Conservation (phyloP, 1,140 invertebrate species). For the Telenomus remus region DNA sequence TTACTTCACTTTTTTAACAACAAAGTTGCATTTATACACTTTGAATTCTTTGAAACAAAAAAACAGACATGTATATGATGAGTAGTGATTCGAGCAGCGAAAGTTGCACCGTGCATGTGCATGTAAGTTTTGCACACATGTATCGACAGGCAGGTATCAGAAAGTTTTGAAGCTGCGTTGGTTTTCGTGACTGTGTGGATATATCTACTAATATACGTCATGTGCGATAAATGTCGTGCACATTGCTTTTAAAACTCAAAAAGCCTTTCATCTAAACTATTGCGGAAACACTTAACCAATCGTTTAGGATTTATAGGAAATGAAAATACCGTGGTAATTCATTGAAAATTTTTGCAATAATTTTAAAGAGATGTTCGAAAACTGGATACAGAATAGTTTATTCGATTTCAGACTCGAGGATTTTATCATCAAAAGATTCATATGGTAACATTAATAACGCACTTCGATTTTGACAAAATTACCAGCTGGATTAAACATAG, state of each 20-base stretch:
- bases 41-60: not conserved
- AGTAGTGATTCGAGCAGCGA: slow-evolving; percentile 34
- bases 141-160: slow-evolving; percentile 46
- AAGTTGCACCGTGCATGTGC: slow-evolving; percentile 29
- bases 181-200: slow-evolving; percentile 23
- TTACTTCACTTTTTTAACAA: too few relatives aligned
- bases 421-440: too few relatives aligned
- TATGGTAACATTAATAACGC: too few relatives aligned
- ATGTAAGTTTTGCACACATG: not conserved
- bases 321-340: not conserved
- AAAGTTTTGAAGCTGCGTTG: slow-evolving; percentile 35
- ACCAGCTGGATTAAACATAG: too few relatives aligned
- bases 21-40: too few relatives aligned
- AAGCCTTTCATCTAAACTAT: slow-evolving; percentile 30
- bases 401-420: too few relatives aligned
- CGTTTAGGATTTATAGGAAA: not conserved
- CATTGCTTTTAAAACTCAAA: slow-evolving; percentile 40
- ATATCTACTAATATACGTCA: slow-evolving; percentile 18
- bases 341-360: too few relatives aligned
- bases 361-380: too few relatives aligned
- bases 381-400: too few relatives aligned
- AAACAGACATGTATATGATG: slow-evolving; percentile 52
- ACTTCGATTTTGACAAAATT: too few relatives aligned
- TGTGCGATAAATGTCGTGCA: slow-evolving; percentile 34
- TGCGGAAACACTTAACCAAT: slow-evolving; percentile 11